Base-by-base conservation (phyloP, 1,140 invertebrate species). In the Atta colombica region DNA sequence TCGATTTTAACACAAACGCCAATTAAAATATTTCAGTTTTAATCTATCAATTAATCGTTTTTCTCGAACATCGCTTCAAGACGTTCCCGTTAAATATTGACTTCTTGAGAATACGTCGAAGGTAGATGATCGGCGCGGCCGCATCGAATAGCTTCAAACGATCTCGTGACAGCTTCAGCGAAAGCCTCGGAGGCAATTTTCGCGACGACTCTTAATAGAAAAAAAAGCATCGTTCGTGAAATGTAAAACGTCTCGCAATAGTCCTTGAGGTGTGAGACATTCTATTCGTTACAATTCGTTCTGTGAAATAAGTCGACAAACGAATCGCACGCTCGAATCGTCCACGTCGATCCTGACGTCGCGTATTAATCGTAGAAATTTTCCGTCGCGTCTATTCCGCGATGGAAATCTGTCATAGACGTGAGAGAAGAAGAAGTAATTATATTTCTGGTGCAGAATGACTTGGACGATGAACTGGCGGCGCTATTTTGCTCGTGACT, bases 391-490 rank as follows among this genome's bases (percentile, higher is more conserved):
- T 72, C 45, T n/a, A 69, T 69, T 45, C 35, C 53, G 53, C 68
- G 66, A 60, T 51, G 39, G 58, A 58, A 75, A 75, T 84, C 80
- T 75, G 69, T 84, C 31, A 35, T 68, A 84, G 55, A 74, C 58
- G 69, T 18, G 80, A 74, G 69, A 84, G 39, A 84, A 84, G 80
- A 84, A 51, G 80, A 84, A 51, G 80, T 84, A 84, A 84, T 75
- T 82, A 82, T 82, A 82, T 74, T 84, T 84, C 80, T 69, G 80
- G 80, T 75, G 69, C 69, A 58, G 80, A 61, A 63, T 84, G 80
- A 84, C 80, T 84, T 61, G 80, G 69, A 82, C 80, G 80, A 84
- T 82, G 80, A 82, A 82, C 53, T 74, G 68, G 68, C 80, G 69
- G 68, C 39, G 45, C 69, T 75, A 75, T 84, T 84, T 75, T 61